Conservation (phyloP, 2,113 vertebrate genomes). For the Macrotus californicus region DNA sequence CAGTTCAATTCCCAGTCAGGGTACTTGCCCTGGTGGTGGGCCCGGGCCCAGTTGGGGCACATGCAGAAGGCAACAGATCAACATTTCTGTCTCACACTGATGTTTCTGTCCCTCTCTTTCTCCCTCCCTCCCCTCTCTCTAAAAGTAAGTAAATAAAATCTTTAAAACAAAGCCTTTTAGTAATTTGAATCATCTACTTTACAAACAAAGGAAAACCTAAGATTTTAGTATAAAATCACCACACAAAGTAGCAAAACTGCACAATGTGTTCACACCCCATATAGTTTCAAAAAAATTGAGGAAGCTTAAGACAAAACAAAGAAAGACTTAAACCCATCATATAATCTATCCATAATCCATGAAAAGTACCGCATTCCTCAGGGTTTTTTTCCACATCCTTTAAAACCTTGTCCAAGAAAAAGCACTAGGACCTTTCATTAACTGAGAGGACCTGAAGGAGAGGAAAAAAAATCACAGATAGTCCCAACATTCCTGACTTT, state of each 20-base stretch:
- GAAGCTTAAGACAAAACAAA: neutral
- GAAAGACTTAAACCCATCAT: neutral
- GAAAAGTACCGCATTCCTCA: neutral
- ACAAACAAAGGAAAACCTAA: constrained; percentile 21
- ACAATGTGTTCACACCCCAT: neutral
- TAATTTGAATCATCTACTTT: neutral
- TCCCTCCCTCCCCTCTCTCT: no score
- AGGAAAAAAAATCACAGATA: neutral
- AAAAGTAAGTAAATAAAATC: no score
- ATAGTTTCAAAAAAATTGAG: neutral
- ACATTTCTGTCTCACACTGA: no score
- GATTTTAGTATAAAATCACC: constrained; percentile 1
- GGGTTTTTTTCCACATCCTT: neutral
- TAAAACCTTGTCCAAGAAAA: neutral
- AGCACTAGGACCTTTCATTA: neutral
- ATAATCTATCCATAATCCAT: neutral
- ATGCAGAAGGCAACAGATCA: no score
- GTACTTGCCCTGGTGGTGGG: no score
- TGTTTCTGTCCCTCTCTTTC: no score
- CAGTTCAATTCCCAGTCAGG: no score
- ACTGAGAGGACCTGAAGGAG: neutral
- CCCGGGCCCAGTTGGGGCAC: no score
- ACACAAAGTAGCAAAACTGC: neutral
- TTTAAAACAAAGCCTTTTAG: neutral
- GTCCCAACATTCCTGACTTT: neutral